Conservation (phyloP, 2,113 vertebrate genomes). For the Otis tarda region DNA sequence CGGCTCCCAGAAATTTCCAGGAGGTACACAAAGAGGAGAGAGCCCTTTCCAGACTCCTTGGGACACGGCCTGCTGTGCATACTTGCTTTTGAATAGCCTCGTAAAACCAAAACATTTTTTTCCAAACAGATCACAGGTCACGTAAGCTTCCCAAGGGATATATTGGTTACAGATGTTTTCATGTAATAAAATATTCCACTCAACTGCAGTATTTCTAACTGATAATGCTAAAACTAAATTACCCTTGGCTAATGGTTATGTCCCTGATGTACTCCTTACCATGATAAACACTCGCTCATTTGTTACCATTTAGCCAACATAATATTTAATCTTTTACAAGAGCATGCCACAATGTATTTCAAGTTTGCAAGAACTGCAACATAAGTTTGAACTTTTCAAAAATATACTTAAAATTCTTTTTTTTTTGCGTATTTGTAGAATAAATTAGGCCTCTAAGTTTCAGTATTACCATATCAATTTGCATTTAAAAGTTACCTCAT, state of each 20-base stretch:
- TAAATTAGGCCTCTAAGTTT: not conserved
- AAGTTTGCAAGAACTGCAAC: not conserved
- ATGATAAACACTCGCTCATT: slow-evolving; percentile 54
- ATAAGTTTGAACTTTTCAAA: not conserved
- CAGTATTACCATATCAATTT: slow-evolving; percentile 27
- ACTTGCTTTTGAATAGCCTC: slow-evolving; percentile 45
- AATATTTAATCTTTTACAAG: not conserved
- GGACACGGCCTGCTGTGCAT: not conserved
- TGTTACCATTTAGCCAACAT: slow-evolving; percentile 44
- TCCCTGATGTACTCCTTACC: slow-evolving; percentile 47
- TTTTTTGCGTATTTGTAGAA: not conserved
- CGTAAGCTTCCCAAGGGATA: slow-evolving; percentile 65
- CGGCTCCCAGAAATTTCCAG: not conserved
- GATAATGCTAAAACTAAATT: slow-evolving; percentile 71
- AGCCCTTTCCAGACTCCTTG: not conserved
- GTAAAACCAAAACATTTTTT: slow-evolving; percentile 64
- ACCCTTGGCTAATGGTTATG: slow-evolving; percentile 68
- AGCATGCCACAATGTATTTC: not conserved
- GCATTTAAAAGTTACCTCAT: slow-evolving; percentile 24
- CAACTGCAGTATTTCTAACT: slow-evolving; percentile 65
- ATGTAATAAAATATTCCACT: slow-evolving; percentile 69
- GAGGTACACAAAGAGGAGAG: not conserved
- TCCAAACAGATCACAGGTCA: slow-evolving; percentile 66
- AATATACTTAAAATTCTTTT: not conserved
- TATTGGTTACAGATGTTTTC: slow-evolving; percentile 75